Base-by-base conservation (phyloP, 2,113 vertebrate species). In the Amblyornis subalaris region DNA sequence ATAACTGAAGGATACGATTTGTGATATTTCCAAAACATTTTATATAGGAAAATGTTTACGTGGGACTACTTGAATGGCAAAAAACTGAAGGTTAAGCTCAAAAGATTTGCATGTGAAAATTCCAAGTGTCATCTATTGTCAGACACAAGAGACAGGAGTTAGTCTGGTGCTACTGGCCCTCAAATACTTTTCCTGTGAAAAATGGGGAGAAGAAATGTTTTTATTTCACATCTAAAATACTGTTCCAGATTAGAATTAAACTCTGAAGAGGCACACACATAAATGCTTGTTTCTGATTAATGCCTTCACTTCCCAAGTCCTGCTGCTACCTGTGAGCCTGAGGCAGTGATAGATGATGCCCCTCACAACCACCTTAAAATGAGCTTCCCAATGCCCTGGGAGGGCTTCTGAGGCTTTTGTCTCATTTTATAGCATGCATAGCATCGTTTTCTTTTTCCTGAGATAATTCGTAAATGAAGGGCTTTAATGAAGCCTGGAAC, bases 81-180 rank as follows among this genome's bases (percentile, higher is more conserved):
- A 73, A 76, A 58, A 2, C 5, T 28, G 38, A 74, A 84, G 22
- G 22, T 76, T 74, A 33, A n/a, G 3, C 51, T 86, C 24, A 54
- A 28, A 6, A 55, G 60, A 64, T 18, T 48, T 6, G 4, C 42
- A 84, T 96, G 75, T 47, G 85, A 45, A 97, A 64, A 97, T 94
- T 97, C 85, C 92, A 73, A 91, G 75, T 94, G 94, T 86, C 92
- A 96, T 57, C 88, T 97, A 91, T 96, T 90, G 91, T 78, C 72
- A 85, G 33, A 90, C 60, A 82, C 25, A 33, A 51, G 16, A 89
- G 31, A 90, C 6, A 14, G 12, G 38, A 65, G 47, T 10, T 42
- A 65, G 6, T 0, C 0, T 11, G 21, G 22, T 16, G 38, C 20
- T 75, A 2, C 38, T 26, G 7, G 2, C 53, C n/a, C 23, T 33